Base-by-base conservation (phyloP, 1,140 invertebrate genomes). In the Hydropsyche tenuis region DNA sequence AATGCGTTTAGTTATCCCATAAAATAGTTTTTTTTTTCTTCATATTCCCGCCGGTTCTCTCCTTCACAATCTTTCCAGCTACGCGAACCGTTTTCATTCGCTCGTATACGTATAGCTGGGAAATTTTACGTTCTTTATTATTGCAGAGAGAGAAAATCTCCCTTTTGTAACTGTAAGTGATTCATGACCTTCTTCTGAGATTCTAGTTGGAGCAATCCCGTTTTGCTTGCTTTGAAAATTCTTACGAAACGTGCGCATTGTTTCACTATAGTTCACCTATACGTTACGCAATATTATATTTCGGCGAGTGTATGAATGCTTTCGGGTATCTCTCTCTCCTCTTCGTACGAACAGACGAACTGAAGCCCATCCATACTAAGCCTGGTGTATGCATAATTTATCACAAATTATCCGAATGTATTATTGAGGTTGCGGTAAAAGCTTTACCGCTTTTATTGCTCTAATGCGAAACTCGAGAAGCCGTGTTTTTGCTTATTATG, bases 151-250 rank as follows among this genome's bases (percentile, higher is more conserved):
- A 37, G 9, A 37, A 9, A 48, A 68, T 46, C 20, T 60, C n/a
- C 63, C 65, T 48, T 68, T 68, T 68, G 65, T 68, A 68, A 43
- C 65, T 60, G 45, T 68, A 68, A 68, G 65, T 68, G 65, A 68
- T 68, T 68, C 65, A 68, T 25, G 65, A 46, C 65, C 45, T 46
- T 22, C 42, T 48, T 22, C 45, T 48, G 37, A 65, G 16, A 42
- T 48, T 48, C 45, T 68, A 18, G 23, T 37, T 4, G 30, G 9
- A 37, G 30, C 30, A 37, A 37, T 37, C 3, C 9, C 30, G 30
- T 37, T 4, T 9, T 4, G 30, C 30, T n/a, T 9, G 30, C 30
- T 37, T 37, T 37, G 30, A 37, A 37, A 37, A 4, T 37, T 37
- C 30, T 37, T 37, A 4, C 30, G 9, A 37, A 37, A 37, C 9